These are phyloP conservation scores for Sarcophaga variegata DNA, from an alignment of 2,888 invertebrate genomes.

Conservation along the genomic window DNA sequence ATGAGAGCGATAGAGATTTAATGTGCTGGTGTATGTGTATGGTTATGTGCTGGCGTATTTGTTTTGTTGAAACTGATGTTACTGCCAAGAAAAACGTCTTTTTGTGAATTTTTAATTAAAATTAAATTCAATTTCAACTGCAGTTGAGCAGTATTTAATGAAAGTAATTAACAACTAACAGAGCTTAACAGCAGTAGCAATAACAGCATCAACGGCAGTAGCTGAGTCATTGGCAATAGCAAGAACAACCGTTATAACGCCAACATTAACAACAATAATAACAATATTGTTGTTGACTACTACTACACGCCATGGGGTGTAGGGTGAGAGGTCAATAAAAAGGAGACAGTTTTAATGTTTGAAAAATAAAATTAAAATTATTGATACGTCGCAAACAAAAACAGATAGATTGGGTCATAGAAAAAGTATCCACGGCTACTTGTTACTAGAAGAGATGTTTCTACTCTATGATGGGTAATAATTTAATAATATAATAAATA, in stretches of 20 bases:
- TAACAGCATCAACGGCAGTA: background rate
- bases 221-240: background rate
- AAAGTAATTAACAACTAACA: constrained; percentile 72
- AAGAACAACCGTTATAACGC: background rate
- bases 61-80: constrained; percentile 67
- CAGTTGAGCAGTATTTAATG: constrained; percentile 72
- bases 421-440: no score
- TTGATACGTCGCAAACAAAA: no score
- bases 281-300: background rate
- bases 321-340: background rate
- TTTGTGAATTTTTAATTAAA: constrained; percentile 74
- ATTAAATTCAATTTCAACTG: constrained; percentile 74
- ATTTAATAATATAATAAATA: no score
- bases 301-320: background rate
- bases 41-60: constrained; percentile 16
- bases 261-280: background rate
- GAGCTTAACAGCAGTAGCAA: constrained; percentile 33
- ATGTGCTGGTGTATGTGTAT: background rate
- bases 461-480: no score
- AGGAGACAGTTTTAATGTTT: constrained; percentile 19
- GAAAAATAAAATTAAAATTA: no score
- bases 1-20: background rate
- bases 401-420: no score
- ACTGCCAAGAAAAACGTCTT: constrained; percentile 72
- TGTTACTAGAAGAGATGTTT: no score